These are phyloP conservation scores for Anoplopoma fimbria DNA, from an alignment of 2,113 vertebrate species.

Conservation along the genomic window DNA sequence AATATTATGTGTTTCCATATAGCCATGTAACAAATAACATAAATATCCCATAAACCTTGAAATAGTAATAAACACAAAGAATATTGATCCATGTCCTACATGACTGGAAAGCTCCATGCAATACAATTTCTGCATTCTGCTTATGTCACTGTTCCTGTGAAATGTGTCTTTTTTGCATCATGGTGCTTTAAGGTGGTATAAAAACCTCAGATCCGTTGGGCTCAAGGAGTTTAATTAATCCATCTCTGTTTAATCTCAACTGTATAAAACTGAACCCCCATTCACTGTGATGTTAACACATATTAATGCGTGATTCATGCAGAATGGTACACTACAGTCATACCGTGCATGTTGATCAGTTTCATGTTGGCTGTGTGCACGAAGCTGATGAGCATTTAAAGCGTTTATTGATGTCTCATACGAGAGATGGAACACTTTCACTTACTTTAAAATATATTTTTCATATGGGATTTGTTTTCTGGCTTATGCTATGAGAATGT, in stretches of 20 bases:
- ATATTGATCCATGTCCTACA: no score
- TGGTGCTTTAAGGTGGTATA: no score
- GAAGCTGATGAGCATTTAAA: slow-evolving; percentile 23
- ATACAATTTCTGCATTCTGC: no score
- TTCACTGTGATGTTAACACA: neutral
- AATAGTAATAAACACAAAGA: no score
- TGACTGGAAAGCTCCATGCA: no score
- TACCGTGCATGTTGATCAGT: slow-evolving; percentile 25
- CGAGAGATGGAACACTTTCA: slow-evolving; percentile 1
- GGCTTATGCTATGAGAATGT: slow-evolving; percentile 23
- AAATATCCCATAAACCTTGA: no score
- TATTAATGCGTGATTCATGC: slow-evolving; percentile 22
- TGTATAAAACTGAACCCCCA: neutral
- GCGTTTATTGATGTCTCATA: slow-evolving; percentile 27
- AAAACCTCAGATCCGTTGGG: no score
- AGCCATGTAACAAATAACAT: no score
- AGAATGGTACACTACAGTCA: slow-evolving; percentile 6
- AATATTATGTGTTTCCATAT: no score
- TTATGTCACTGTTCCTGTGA: no score
- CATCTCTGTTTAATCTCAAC: neutral
- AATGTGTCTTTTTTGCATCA: no score
- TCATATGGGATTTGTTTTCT: slow-evolving; percentile 41
- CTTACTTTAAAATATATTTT: slow-evolving; percentile 46
- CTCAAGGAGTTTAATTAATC: neutral
- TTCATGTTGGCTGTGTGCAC: slow-evolving; percentile 5